Evolutionary conservation across 2,888 invertebrate genomes (phyloP), one percentile per base, ranked within the genome.

Genomic region (Gandaritis pyraliata): DNA sequence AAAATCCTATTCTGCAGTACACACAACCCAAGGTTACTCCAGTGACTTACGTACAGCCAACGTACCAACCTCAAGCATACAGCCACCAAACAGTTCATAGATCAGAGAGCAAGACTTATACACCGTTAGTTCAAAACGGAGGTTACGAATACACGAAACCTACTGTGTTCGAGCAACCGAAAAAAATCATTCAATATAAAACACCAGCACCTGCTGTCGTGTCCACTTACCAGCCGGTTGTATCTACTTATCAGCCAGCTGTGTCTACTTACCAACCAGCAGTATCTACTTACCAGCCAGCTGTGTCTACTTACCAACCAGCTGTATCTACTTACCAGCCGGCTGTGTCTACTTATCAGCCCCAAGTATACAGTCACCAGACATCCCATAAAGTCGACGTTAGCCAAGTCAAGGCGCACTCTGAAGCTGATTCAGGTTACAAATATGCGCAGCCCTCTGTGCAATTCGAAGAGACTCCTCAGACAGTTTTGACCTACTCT

Each of bases 1-100:
- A 89, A 71, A 91, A 91, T 66, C 91, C 90, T 2, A 77, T 90
- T 13, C 60, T 87, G 7, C 78, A 87, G 69, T 90, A 86, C 61
- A 81, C 80, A 3, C 80, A 87, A 71, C 69, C 71, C 7, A 81
- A 85, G 54, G 76, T 78, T n/a, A 82, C 85, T 16, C 87, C 90
- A n/a, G 72, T 82, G 1, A 75, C 83, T 41, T 81, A 80, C 16
- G 73, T 76, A 0, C 65, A 79, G 38, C 78, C 83, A 55, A 74
- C 82, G 2, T 84, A 83, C 59, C 73, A 77, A 51, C 80, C 88
- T 12, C 85, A 86, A 58, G 72, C 80, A 6, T 81, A 76, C 58
- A 86, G 81, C 58, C 87, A 88, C 18, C 87, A 88, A 71, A 87
- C 85, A 0, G 73, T 86, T 60, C 84, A 88, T 48, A 83, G 82